These are phyloP conservation scores for Cephus rjabovi DNA, from an alignment of 2,888 invertebrate species.

Conservation along the genomic window DNA sequence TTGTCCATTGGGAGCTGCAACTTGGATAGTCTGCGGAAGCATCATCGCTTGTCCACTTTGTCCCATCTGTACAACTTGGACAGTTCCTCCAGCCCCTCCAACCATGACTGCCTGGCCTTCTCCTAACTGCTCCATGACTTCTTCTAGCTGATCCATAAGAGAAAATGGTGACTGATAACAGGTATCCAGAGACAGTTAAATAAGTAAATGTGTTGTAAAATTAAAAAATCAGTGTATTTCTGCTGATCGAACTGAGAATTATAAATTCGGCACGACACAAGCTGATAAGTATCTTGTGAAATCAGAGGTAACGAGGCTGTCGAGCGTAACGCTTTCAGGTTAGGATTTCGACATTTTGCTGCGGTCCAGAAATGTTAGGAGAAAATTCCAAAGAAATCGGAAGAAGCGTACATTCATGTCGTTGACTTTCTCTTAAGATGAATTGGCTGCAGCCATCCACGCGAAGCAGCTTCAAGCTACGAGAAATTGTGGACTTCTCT, in stretches of 20 bases:
- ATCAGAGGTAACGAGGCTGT: neutral
- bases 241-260: neutral
- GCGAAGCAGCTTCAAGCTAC: neutral
- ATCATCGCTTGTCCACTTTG: conserved; percentile 75
- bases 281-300: neutral
- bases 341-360: neutral
- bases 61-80: conserved; percentile 64
- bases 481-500: neutral
- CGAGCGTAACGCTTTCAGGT: neutral
- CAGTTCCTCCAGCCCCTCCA: conserved; percentile 58
- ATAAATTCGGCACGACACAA: neutral
- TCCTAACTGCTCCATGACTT: conserved; percentile 58
- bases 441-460: neutral
- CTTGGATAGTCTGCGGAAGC: conserved; percentile 70
- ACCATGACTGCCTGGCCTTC: conserved; percentile 63
- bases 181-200: neutral
- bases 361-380: neutral
- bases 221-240: neutral
- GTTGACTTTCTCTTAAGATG: neutral
- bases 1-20: conserved; percentile 75
- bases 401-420: neutral
- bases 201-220: neutral
- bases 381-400: neutral
- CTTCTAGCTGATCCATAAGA: conserved; percentile 6
- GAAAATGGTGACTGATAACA: neutral